phyloP scores from a whole-genome alignment of 2,113 vertebrate species.

The Sapajus apella region DNA sequence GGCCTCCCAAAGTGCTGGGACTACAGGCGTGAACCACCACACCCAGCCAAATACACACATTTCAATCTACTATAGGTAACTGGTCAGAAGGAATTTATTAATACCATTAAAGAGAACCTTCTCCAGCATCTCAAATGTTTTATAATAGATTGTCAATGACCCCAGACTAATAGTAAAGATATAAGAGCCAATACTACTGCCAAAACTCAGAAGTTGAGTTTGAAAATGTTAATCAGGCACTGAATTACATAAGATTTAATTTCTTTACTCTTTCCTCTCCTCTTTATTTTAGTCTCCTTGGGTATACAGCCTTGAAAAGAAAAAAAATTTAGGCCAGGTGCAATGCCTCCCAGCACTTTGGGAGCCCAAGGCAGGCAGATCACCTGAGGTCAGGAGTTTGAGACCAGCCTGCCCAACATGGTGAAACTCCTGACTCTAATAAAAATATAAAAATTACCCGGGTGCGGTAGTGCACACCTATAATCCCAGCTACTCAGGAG shows the following conservation, averaged over 20 bases:
- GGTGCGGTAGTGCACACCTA: too few relatives aligned
- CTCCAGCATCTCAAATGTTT: not conserved
- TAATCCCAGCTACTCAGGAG: too few relatives aligned
- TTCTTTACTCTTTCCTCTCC: not conserved
- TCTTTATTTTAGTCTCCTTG: not conserved
- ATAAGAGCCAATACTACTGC: rapidly evolving
- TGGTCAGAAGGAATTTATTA: not conserved
- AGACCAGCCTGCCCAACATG: too few relatives aligned
- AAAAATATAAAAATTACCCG: too few relatives aligned
- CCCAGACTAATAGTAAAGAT: not conserved
- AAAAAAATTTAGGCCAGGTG: not conserved
- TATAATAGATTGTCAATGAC: rapidly evolving
- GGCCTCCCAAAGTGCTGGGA: too few relatives aligned
- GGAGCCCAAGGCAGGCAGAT: too few relatives aligned
- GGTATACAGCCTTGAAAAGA: not conserved
- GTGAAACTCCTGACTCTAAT: too few relatives aligned
- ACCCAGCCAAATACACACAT: not conserved
- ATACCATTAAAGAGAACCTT: not conserved
- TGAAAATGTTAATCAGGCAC: not conserved
- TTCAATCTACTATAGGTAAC: not conserved
- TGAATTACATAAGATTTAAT: rapidly evolving
- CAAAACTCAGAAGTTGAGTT: not conserved
- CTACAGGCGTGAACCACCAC: too few relatives aligned
- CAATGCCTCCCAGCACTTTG: too few relatives aligned
- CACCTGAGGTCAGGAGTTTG: too few relatives aligned